Conservation (phyloP, 2,797 vertebrate species). For the Brachymystax lenok region DNA sequence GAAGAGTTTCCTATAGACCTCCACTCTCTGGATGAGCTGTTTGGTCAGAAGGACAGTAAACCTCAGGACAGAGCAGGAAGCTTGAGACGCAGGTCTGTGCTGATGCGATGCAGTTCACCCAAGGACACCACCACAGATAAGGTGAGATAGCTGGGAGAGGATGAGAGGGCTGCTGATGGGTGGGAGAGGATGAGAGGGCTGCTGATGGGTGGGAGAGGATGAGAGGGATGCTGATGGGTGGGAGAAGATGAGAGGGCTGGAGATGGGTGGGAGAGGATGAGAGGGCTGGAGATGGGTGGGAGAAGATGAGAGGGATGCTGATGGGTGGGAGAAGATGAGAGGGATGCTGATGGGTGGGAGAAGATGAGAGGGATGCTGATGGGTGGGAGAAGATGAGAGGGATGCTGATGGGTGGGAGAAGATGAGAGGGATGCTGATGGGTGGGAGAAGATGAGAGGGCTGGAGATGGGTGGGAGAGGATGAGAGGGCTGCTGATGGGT, state of each 20-base stretch:
- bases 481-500: background rate
- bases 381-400: too few relatives aligned
- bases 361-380: too few relatives aligned
- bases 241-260: too few relatives aligned
- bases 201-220: too few relatives aligned
- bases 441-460: background rate
- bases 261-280: too few relatives aligned
- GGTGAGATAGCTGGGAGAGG: slow-evolving; percentile 55
- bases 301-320: too few relatives aligned
- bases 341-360: too few relatives aligned
- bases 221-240: too few relatives aligned
- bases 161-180: background rate
- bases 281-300: too few relatives aligned
- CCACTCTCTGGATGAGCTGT: slow-evolving; percentile 79
- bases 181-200: too few relatives aligned
- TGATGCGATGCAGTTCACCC: slow-evolving; percentile 65
- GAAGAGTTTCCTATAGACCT: slow-evolving; percentile 80
- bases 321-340: too few relatives aligned
- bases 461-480: background rate
- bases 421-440: slow-evolving; percentile 13
- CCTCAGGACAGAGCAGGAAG: slow-evolving; percentile 51
- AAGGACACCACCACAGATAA: slow-evolving; percentile 69
- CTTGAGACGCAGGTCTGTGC: slow-evolving; percentile 61
- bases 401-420: too few relatives aligned
- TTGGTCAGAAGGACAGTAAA: slow-evolving; percentile 73